Evolutionary conservation across 2,888 invertebrate genomes (phyloP).

Genomic region (Margaritifera margaritifera): DNA sequence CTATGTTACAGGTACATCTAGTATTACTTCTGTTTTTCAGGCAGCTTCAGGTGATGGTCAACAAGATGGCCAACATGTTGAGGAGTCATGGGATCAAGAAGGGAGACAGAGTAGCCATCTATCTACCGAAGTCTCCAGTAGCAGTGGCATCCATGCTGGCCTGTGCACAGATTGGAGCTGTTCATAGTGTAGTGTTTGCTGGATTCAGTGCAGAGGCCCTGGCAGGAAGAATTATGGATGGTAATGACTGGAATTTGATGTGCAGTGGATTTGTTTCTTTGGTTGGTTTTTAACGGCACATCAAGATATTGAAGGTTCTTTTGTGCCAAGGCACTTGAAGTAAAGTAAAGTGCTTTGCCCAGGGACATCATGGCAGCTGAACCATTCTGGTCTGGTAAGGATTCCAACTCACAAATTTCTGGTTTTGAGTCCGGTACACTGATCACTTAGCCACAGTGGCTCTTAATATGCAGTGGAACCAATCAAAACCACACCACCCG

Average conservation of each 20-base stretch:
- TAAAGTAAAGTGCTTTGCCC: too few relatives aligned
- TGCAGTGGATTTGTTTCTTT: not conserved
- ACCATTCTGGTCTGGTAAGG: too few relatives aligned
- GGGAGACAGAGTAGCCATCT: constrained; percentile 75
- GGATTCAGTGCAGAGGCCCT: constrained; percentile 75
- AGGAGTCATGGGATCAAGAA: constrained; percentile 69
- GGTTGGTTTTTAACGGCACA: too few relatives aligned
- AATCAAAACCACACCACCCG: too few relatives aligned
- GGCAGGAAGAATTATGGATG: constrained; percentile 73
- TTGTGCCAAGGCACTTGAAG: too few relatives aligned
- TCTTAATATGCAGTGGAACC: too few relatives aligned
- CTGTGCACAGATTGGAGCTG: constrained; percentile 75
- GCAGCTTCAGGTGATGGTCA: constrained; percentile 71
- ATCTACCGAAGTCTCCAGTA: constrained; percentile 73
- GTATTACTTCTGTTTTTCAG: constrained; percentile 44
- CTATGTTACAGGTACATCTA: too few relatives aligned
- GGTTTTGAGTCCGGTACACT: too few relatives aligned
- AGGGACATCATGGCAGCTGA: too few relatives aligned
- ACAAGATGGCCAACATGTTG: constrained; percentile 71
- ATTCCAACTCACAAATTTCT: too few relatives aligned
- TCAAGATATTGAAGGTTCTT: too few relatives aligned
- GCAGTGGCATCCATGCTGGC: constrained; percentile 75
- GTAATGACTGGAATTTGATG: constrained; percentile 40
- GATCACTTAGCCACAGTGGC: too few relatives aligned
- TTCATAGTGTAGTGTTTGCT: constrained; percentile 76